Percentiles rank a stretch among this genome's conserved stretches.
phyloP scores from a whole-genome alignment of 2,113 vertebrate species.

The Urocitellus parryii region DNA sequence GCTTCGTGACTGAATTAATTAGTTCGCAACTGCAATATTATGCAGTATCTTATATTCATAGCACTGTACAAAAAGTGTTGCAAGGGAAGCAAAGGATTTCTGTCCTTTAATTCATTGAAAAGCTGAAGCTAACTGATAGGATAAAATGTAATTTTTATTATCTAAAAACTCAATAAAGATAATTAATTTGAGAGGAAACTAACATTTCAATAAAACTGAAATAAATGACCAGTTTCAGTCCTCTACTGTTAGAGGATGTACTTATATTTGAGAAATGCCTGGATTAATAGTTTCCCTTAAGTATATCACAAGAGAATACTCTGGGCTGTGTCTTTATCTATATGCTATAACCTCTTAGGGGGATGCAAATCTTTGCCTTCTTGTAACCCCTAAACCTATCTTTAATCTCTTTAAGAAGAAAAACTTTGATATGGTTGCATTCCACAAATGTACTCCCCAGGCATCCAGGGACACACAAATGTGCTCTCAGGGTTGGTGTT shows the following conservation, averaged over 20 bases:
- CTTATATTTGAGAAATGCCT: constrained; percentile 9
- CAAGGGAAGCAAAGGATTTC: constrained; percentile 30
- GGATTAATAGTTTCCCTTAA: constrained; percentile 19
- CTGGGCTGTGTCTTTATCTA: background rate
- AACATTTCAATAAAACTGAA: constrained; percentile 62
- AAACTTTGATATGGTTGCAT: background rate
- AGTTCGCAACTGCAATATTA: constrained; percentile 53
- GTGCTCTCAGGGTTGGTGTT: background rate
- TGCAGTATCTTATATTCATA: constrained; percentile 32
- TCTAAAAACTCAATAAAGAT: constrained; percentile 48
- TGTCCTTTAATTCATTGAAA: constrained; percentile 66
- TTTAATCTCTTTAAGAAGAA: background rate
- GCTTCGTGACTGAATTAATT: constrained; percentile 59
- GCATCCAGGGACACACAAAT: background rate
- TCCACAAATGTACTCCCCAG: background rate
- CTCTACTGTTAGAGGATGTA: constrained; percentile 12
- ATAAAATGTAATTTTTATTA: constrained; percentile 43
- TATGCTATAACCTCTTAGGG: background rate
- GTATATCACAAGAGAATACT: background rate
- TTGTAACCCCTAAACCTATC: background rate
- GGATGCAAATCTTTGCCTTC: background rate
- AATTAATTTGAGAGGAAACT: constrained; percentile 57
- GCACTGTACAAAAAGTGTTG: background rate
- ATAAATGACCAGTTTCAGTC: constrained; percentile 18
- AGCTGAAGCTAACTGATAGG: constrained; percentile 41